Conservation (phyloP, 35 echinoderm and acorn worm species). For the Acanthaster planci region DNA sequence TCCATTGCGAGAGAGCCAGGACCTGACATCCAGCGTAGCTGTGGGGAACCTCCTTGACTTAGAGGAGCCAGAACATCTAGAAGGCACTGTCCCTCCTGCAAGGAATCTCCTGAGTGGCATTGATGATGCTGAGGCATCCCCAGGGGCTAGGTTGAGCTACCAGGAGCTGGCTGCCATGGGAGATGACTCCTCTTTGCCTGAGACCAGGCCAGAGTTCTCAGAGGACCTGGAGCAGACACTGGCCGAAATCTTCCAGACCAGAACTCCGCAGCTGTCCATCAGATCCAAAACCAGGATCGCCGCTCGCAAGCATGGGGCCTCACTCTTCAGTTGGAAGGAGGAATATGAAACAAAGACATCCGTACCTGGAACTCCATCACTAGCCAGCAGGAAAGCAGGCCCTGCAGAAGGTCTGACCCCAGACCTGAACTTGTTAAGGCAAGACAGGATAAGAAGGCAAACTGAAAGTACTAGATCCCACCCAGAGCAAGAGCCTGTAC, state of each 20-base stretch:
- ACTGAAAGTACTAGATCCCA: neutral
- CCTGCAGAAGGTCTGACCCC: neutral
- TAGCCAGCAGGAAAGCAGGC: neutral
- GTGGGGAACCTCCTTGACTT: neutral
- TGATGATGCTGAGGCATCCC: neutral
- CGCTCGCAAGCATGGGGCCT: neutral
- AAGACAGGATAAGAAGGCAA: conserved; percentile 4
- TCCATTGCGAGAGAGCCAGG: neutral
- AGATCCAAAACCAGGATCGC: conserved; percentile 36
- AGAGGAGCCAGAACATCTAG: neutral
- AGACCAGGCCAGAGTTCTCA: neutral
- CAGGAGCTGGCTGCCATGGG: neutral
- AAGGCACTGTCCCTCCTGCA: neutral
- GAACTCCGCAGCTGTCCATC: conserved; percentile 65
- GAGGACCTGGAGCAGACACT: conserved; percentile 62
- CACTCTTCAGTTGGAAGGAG: neutral
- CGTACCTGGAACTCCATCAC: neutral
- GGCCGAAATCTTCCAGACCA: conserved; percentile 62
- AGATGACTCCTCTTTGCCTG: neutral
- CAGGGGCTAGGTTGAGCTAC: neutral
- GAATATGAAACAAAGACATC: neutral
- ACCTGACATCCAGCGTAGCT: neutral
- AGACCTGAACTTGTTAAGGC: neutral
- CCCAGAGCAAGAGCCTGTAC: neutral
- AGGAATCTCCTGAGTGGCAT: neutral